Evolutionary conservation across 2,797 vertebrate species (phyloP), one percentile per base, ranked within the genome.

Genomic region (Malacoctenus gilli): DNA sequence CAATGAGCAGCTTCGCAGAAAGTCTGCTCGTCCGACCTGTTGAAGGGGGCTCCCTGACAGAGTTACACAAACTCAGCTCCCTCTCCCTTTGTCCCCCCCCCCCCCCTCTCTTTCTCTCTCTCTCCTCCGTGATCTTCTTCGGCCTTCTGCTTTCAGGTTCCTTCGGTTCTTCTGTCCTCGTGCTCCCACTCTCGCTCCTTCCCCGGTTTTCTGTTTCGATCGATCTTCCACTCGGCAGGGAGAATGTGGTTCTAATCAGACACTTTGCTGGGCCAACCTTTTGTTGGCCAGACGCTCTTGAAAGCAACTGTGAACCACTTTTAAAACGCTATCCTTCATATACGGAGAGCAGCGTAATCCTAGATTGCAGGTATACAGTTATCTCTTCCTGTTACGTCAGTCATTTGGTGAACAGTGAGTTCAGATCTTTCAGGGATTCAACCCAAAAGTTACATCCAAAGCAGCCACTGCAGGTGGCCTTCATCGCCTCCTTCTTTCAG

Each of bases 11-110:
- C 48, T 59, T 28, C 22, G 59, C 60, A 83, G 75, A 74, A 74
- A 74, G 68, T 83, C 82, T 84, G 87, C 85, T 84, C 90, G 81
- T 81, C 87, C 84, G 89, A 91, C 82, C 88, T 89, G 80, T 86
- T 80, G 70, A 9, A 89, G 79, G 77, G 72, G 82, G 68, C 77
- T 90, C 78, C 83, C 79, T 79, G 75, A 81, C 81, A 82, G 61
- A 88, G 71, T 78, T 79, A 72, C 77, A 85, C 75, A 73, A 75
- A 77, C 70, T 77, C 57, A 72, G 18, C 55, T 79, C 58, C 70
- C 60, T 75, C 62, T 57, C 49, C 67, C 43, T 37, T 63, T 78
- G 68, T 73, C 9, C 9, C 9, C 9, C 5, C 25, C 6, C 25
- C 9, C 9, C 5, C 25, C 57, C 85, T 53, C 68, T 57, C 48